A percentile compares a stretch with the other conserved stretches of the same genome.
Evolutionary conservation across 2,797 vertebrate species (phyloP).

Genomic region (Adrianichthys oophorus): DNA sequence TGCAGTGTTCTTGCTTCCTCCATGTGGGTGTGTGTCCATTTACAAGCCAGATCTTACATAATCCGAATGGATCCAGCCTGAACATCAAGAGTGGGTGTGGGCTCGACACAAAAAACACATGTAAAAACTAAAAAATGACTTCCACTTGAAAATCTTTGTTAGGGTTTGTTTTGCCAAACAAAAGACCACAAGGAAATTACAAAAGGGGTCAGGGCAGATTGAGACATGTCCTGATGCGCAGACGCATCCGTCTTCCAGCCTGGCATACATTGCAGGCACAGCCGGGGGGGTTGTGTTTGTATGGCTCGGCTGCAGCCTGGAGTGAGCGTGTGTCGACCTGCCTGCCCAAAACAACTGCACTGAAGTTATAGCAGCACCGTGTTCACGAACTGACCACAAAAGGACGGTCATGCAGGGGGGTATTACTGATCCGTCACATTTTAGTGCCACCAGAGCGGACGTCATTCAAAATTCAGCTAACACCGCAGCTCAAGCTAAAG

Average conservation of each 20-base stretch:
- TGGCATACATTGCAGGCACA: no score
- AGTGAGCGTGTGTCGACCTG: constrained; percentile 39
- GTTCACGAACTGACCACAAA: background rate
- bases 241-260: constrained; percentile 37
- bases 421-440: constrained; percentile 1
- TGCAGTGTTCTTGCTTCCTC: constrained; percentile 25
- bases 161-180: background rate
- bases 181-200: constrained; percentile 2
- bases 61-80: constrained; percentile 37
- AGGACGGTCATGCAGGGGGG: background rate
- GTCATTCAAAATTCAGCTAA: background rate
- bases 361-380: background rate
- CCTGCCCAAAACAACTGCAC: background rate
- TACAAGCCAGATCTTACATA: constrained; percentile 67
- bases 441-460: background rate
- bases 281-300: background rate
- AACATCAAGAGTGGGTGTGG: constrained; percentile 59
- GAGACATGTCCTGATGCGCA: constrained; percentile 38
- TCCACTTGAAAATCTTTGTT: constrained; percentile 29
- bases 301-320: background rate
- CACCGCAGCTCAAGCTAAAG: background rate
- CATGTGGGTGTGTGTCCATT: constrained; percentile 58
- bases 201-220: constrained; percentile 14
- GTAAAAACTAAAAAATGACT: constrained; percentile 37
- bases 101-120: constrained; percentile 28